Conservation (phyloP, 2,888 invertebrate species). For the Folsomia candida region DNA sequence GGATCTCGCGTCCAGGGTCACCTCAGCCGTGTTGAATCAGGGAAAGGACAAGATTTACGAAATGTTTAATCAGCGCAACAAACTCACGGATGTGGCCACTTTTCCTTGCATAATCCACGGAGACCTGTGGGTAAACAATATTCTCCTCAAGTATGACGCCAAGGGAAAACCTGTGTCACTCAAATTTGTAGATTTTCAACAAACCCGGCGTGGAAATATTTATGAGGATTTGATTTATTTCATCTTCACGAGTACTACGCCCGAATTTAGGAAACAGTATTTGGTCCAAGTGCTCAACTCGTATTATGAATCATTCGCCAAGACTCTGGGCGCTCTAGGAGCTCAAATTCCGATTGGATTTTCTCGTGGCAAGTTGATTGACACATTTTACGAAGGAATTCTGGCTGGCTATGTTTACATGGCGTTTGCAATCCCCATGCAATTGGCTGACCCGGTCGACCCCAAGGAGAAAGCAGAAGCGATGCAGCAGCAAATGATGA, state of each 20-base stretch:
- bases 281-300: constrained; percentile 25
- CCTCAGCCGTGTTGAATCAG: not conserved
- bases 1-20: constrained; percentile 14
- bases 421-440: constrained; percentile 45
- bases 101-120: constrained; percentile 43
- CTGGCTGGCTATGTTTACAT: constrained; percentile 32
- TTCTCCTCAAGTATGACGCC: constrained; percentile 36
- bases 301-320: constrained; percentile 35
- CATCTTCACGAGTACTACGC: constrained; percentile 39
- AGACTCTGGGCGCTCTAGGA: constrained; percentile 26
- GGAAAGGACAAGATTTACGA: not conserved
- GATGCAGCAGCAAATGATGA: not conserved
- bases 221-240: constrained; percentile 44
- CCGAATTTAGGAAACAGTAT: constrained; percentile 35
- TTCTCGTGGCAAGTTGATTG: constrained; percentile 30
- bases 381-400: constrained; percentile 25
- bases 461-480: not conserved
- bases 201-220: constrained; percentile 35
- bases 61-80: not conserved
- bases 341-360: constrained; percentile 34
- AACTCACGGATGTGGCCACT: not conserved
- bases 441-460: constrained; percentile 32
- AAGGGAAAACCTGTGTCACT: constrained; percentile 19
- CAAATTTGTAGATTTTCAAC: constrained; percentile 45
- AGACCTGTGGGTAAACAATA: constrained; percentile 46